Base-by-base conservation (phyloP, 2,888 invertebrate species). In the Epinotia demarniana region DNA sequence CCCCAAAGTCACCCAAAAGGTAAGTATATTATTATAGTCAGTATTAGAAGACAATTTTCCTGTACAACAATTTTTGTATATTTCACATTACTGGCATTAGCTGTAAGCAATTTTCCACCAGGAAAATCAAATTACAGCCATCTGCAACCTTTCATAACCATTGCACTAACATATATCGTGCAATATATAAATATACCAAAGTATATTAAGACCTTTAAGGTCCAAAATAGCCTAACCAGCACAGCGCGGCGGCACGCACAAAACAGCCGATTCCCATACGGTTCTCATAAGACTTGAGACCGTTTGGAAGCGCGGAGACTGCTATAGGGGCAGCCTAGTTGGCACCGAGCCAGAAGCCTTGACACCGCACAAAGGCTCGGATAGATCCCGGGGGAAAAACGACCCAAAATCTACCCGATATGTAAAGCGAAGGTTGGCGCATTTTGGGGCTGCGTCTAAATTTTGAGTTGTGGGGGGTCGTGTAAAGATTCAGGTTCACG, bases 341-440 rank as follows among this genome's bases (percentile, higher is more conserved):
- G 85, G 85, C 83, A 53, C 73, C 58, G 0, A 67, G 85, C 85
- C 85, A 82, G 67, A 78, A 81, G 80, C 85, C 85, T 86, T 86
- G 85, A 81, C 75, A 75, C 16, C 60, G 16, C 46, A 27, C 62
- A 53, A 43, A 69, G 63, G 62, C 68, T 70, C 58, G 55, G 63
- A 60, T 67, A 18, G 49, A 58, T 53, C 75, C 75, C 70, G 3
- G 33, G 69, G 69, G 74, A 62, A 46, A 46, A 64, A 71, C 66
- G 18, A 62, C 39, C 74, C 74, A 39, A 43, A 69, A 69, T 23
- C 43, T 57, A 69, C 12, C 13, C 27, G 61, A 33, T 33, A 57
- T 16, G 33, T 13, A 39, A 39, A 19, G n/a, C 11, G 39, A 43
- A 19, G 69, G 43, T 66, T 33, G 4, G 58, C 58, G 68, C 55